These are phyloP conservation scores for Bolinopsis microptera DNA, from an alignment of 37 sponge, comb jelly and placozoan species.

Conservation along the genomic window DNA sequence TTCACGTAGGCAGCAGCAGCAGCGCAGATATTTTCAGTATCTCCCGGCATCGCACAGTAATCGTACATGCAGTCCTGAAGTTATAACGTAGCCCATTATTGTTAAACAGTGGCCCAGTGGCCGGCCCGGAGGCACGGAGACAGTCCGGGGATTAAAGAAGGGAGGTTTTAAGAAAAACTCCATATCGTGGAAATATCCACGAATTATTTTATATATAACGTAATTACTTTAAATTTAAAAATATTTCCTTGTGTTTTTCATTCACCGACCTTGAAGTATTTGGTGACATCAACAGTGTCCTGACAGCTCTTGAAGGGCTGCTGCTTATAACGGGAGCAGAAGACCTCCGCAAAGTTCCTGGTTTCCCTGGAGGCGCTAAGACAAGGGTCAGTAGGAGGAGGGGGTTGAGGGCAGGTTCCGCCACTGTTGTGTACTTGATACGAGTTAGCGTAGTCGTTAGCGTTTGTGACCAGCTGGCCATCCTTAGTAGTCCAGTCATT, in stretches of 20 bases:
- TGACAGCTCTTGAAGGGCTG: slow-evolving; percentile 35
- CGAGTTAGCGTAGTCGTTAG: neutral
- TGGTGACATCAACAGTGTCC: neutral
- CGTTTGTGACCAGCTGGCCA: neutral
- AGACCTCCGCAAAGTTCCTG: neutral
- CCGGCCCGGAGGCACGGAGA: no score
- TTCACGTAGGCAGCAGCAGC: neutral
- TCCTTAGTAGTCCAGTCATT: neutral
- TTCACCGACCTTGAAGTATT: slow-evolving; percentile 51
- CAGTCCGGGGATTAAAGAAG: no score
- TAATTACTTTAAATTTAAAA: no score
- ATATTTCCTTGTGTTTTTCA: no score
- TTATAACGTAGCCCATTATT: neutral
- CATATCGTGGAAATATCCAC: no score
- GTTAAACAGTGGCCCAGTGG: no score
- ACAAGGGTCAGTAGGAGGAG: neutral
- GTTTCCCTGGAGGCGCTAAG: neutral
- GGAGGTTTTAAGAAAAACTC: no score
- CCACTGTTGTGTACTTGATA: neutral
- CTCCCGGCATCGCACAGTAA: neutral
- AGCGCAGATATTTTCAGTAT: neutral
- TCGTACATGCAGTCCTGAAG: slow-evolving; percentile 41
- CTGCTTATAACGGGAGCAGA: slow-evolving; percentile 39
- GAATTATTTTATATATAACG: no score
- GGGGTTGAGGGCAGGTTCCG: neutral